Base-by-base conservation (phyloP, 2,113 vertebrate species). In the Crypturellus undulatus region DNA sequence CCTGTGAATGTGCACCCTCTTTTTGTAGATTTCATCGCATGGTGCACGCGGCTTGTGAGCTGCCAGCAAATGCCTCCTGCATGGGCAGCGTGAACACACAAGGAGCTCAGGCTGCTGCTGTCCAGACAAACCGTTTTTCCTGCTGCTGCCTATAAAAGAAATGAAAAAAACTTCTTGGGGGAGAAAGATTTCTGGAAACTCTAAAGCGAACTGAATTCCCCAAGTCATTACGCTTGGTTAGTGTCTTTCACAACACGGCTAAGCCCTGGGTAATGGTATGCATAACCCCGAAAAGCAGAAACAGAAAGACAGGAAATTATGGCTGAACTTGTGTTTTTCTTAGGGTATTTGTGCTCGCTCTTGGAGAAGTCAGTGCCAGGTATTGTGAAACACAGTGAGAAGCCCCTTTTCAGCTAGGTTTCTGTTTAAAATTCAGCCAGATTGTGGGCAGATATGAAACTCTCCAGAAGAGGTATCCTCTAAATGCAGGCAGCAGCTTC, bases 291-390 rank as follows among this genome's bases (percentile, higher is more conserved):
- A 94, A 87, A 83, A 96, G 88, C 83, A 96, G 96, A 96, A 96
- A 96, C 91, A 96, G 94, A 97, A 93, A 96, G 96, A 93, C 97
- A 97, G 97, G 97, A 97, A 97, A 97, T 97, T 96, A 97, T 97
- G 95, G 93, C 96, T 96, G 97, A 97, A 89, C 68, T 34, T 8
- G 94, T 97, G 95, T 97, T 97, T 96, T 97, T 96, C 96, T 97
- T 95, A 92, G 95, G 91, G 91, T 34, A 73, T 95, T 96, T 93
- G 92, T 91, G 79, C 94, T 97, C 89, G 89, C 90, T 97, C 94
- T 92, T 78, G 87, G 92, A 97, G 85, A 82, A 96, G 79, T 82
- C 81, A 20, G 67, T 96, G 95, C 96, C 97, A 97, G 93, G 78
- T 94, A 96, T 96, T 97, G 93, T 96, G 96, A 95, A 97, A 96